Percentiles rank a stretch among this genome's conserved stretches.
phyloP scores from a whole-genome alignment of 2,113 vertebrate genomes.

The Channa argus region DNA sequence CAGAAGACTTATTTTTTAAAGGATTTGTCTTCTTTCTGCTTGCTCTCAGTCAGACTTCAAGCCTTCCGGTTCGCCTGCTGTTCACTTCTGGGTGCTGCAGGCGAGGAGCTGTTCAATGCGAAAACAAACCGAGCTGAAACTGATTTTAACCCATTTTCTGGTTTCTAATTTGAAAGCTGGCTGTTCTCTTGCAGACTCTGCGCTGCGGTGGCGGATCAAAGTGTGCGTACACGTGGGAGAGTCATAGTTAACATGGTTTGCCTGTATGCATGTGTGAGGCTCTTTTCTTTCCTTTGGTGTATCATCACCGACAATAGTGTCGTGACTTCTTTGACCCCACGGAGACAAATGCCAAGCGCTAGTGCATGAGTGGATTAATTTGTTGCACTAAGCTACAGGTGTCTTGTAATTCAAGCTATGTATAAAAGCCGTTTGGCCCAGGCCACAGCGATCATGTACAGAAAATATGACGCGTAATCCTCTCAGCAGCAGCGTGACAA shows the following conservation, averaged over 20 bases:
- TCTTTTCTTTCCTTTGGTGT: not conserved
- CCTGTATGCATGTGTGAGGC: not conserved
- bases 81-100: constrained; percentile 95
- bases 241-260: not conserved
- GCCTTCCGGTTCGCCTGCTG: constrained; percentile 95
- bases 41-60: constrained; percentile 85
- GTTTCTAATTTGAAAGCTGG: constrained; percentile 3
- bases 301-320: not conserved
- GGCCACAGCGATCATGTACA: constrained; percentile 20
- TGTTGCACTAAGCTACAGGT: not conserved
- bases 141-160: constrained; percentile 66
- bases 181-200: constrained; percentile 6
- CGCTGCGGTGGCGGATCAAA: too few relatives aligned
- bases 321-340: too few relatives aligned
- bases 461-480: constrained; percentile 58
- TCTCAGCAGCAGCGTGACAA: constrained; percentile 52
- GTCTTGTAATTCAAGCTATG: not conserved
- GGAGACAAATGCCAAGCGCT: too few relatives aligned
- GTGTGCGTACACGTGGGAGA: not conserved
- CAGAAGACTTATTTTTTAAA: constrained; percentile 62
- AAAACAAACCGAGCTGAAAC: constrained; percentile 22
- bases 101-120: constrained; percentile 46
- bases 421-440: not conserved
- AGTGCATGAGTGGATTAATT: not conserved
- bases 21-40: constrained; percentile 78